Conservation (phyloP, 2,797 vertebrate genomes). For the Thripadectes ignobilis region DNA sequence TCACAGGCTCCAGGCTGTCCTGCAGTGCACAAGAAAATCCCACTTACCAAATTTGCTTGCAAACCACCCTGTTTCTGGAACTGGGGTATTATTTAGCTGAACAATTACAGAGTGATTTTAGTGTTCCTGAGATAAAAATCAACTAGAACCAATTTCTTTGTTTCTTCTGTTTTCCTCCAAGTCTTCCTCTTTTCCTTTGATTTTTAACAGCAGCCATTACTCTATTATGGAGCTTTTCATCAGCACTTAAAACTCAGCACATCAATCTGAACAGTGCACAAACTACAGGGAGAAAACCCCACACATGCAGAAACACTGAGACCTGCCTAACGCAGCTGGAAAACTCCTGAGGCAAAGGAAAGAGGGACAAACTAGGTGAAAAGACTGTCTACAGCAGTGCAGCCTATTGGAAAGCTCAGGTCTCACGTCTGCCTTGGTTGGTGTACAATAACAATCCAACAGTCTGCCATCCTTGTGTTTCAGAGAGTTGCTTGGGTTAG, state of each 20-base stretch:
- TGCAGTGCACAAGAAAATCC: neutral
- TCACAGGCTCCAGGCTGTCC: neutral
- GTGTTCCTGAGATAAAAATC: neutral
- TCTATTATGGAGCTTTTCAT: neutral
- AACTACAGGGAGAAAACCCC: neutral
- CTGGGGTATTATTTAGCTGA: neutral
- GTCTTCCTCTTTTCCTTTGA: neutral
- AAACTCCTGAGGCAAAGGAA: neutral
- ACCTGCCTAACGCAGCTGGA: neutral
- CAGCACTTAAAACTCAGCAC: neutral
- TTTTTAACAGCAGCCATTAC: neutral
- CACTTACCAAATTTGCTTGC: neutral
- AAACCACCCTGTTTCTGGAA: neutral
- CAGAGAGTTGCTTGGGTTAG: neutral
- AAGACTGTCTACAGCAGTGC: neutral
- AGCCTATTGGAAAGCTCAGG: neutral
- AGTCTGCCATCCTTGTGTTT: neutral
- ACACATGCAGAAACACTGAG: neutral
- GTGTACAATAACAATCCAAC: neutral
- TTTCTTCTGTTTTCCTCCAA: neutral
- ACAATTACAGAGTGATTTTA: neutral
- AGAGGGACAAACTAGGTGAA: neutral
- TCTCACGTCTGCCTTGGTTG: neutral
- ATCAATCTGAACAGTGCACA: neutral
- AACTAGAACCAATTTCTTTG: neutral